Percentiles rank a stretch among this genome's conserved stretches.
Conservation (phyloP, 2,113 vertebrate genomes). For the Marmota flaviventris region DNA sequence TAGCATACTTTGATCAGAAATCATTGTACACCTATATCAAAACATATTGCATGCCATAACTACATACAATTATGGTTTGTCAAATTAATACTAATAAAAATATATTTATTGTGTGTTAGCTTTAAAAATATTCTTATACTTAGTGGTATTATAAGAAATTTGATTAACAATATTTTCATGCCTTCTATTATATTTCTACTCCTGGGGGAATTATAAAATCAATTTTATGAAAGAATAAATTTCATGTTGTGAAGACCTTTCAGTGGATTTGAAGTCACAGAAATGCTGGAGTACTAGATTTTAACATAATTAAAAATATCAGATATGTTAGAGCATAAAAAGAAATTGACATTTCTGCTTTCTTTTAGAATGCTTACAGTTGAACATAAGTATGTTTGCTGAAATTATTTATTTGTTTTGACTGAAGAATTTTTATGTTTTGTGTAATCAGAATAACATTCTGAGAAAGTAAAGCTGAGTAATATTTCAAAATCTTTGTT, state of each 20-base stretch:
- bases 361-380: background rate
- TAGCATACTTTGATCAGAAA: background rate
- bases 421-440: background rate
- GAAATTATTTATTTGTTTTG: constrained; percentile 1
- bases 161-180: constrained; percentile 17
- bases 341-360: constrained; percentile 10
- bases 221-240: constrained; percentile 33
- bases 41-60: background rate
- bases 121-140: background rate
- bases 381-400: background rate
- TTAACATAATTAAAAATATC: background rate
- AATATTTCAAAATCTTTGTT: background rate
- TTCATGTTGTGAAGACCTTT: background rate
- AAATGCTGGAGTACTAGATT: background rate
- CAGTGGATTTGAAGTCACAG: background rate
- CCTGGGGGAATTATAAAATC: background rate
- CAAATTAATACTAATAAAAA: background rate
- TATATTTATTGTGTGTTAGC: background rate
- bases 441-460: background rate
- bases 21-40: background rate
- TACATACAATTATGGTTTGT: background rate
- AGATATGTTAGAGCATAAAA: background rate
- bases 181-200: background rate
- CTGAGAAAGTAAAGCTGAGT: background rate
- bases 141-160: background rate